Percentiles rank a stretch among this genome's conserved stretches.
Conservation (phyloP, 1,140 invertebrate species). For the Probaryconus sp. region DNA sequence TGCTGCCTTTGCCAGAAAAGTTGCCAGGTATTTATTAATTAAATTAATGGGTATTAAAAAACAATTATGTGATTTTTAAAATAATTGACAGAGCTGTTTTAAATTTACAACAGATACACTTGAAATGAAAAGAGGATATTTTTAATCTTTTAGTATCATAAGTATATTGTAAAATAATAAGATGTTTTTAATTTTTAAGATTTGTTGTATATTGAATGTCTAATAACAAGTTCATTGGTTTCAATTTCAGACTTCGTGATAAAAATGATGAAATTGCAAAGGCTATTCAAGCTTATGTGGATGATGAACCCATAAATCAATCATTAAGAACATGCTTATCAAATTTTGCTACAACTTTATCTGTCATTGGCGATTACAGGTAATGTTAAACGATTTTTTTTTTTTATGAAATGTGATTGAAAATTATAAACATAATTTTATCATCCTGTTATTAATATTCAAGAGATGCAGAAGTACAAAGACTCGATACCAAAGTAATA, state of each 20-base stretch:
- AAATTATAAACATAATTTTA: no score
- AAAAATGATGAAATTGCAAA: constrained; percentile 84
- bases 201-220: not conserved
- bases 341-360: constrained; percentile 82
- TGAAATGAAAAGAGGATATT: not conserved
- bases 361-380: constrained; percentile 84
- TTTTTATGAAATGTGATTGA: no score
- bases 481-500: constrained; percentile 84
- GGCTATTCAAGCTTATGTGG: constrained; percentile 82
- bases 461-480: constrained; percentile 83
- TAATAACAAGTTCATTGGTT: not conserved
- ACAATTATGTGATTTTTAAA: constrained; percentile 11
- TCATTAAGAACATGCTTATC: constrained; percentile 81
- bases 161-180: not conserved
- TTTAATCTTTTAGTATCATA: not conserved
- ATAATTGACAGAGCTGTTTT: not conserved
- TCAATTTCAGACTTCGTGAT: constrained; percentile 80
- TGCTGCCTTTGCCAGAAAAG: constrained; percentile 83
- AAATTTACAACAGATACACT: not conserved
- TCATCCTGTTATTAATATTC: no score
- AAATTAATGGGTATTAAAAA: not conserved
- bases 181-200: no score
- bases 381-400: constrained; percentile 14
- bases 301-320: constrained; percentile 84
- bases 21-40: constrained; percentile 79